Conservation (phyloP, 2,888 invertebrate species). For the Xestia xanthographa region DNA sequence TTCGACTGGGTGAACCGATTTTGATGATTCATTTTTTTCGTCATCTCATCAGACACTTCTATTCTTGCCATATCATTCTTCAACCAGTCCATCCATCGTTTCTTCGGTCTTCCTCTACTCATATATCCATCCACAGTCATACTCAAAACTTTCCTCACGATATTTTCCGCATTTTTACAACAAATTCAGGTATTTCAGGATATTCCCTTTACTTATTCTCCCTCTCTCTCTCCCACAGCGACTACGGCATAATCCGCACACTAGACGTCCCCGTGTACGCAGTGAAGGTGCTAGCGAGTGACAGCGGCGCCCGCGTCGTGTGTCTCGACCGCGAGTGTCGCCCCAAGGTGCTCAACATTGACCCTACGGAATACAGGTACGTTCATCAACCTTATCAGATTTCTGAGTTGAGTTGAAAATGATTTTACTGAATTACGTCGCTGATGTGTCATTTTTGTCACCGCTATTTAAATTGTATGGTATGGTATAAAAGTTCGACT, state of each 20-base stretch:
- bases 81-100: no score
- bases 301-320: constrained; percentile 92
- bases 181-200: background rate
- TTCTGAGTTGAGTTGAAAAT: background rate
- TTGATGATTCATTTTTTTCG: no score
- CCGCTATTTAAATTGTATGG: no score
- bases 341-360: constrained; percentile 97
- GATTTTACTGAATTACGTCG: background rate
- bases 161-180: no score
- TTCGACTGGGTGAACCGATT: no score
- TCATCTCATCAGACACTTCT: no score
- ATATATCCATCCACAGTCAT: no score
- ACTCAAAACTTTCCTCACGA: no score
- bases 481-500: no score
- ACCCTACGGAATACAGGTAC: constrained; percentile 98
- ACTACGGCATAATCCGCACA: constrained; percentile 99
- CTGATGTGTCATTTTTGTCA: no score
- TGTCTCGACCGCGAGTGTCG: constrained; percentile 98
- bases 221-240: constrained; percentile 88
- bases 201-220: background rate
- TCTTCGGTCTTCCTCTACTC: no score
- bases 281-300: constrained; percentile 96
- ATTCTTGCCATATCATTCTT: no score
- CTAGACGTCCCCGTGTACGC: constrained; percentile 99
- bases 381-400: background rate